Base-by-base conservation (phyloP, 2,113 vertebrate species). In the Gnathonemus echidnorhynchus region DNA sequence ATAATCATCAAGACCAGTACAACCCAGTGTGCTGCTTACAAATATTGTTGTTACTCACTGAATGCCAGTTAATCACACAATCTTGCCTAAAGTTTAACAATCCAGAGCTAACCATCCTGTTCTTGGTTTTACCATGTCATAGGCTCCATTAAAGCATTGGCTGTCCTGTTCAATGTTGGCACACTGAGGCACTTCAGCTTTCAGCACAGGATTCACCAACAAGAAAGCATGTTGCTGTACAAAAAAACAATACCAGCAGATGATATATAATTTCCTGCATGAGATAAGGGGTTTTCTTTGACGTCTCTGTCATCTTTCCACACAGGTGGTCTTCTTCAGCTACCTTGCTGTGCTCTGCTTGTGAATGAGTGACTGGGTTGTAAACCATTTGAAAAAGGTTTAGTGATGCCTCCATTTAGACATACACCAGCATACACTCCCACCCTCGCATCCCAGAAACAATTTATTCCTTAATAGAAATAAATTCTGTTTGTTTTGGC, bases 331-430 rank as follows among this genome's bases (percentile, higher is more conserved):
- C 27, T 5, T 77, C 13, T 91, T 89, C 62, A 84, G 91, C 89
- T 80, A 62, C 84, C 87, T 70, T 88, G 74, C 87, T 88, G 58
- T 19, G 35, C 17, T 89, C 88, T 88, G 91, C 86, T 91, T 91
- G 91, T 27, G n/a, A 90, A 90, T 90, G 74, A 90, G 42, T 46
- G 90, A 90, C 90, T 74, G 17, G 66, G 46, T 86, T 86, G 24
- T 92, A 91, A 92, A 90, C 88, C 90, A 58, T 45, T 49, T 3
- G 89, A 90, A 92, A 89, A 92, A 92, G 91, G 62, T 92, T 91
- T 92, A 92, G 91, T 90, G 88, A 87, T 88, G 87, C 90, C 70
- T 93, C 88, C 90, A 92, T 90, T 92, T 92, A 49, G 86, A 56
- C 19, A 15, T 49, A 21, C 85, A 49, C 70, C 45, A 3, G 42